These are phyloP conservation scores for Stegana nigrithorax DNA, from an alignment of 2,888 invertebrate genomes.

Conservation along the genomic window DNA sequence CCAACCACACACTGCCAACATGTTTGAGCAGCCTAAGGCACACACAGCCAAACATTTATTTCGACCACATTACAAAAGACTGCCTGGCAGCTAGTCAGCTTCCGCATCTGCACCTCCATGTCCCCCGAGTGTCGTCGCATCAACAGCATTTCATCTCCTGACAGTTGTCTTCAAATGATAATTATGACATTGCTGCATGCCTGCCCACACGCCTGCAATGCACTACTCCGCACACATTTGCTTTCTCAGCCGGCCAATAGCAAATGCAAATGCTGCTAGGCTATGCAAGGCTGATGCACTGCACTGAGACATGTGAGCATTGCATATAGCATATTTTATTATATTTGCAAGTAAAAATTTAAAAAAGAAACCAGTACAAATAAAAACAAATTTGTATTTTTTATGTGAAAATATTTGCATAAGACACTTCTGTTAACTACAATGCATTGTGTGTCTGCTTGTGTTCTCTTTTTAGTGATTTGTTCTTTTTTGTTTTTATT, in stretches of 20 bases:
- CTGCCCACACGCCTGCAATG: neutral
- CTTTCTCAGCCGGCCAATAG: too few relatives aligned
- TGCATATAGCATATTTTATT: too few relatives aligned
- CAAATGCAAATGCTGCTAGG: too few relatives aligned
- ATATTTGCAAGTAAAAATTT: too few relatives aligned
- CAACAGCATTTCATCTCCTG: neutral
- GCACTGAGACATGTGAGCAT: too few relatives aligned
- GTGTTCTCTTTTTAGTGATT: too few relatives aligned
- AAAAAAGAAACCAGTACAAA: too few relatives aligned
- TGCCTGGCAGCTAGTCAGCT: neutral
- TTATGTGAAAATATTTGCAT: neutral
- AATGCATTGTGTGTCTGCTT: neutral
- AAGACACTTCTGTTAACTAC: neutral
- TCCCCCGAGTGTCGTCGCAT: too few relatives aligned
- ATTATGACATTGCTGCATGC: neutral
- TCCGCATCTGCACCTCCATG: neutral
- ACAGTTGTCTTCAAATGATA: neutral
- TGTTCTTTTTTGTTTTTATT: too few relatives aligned
- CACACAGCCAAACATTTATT: neutral
- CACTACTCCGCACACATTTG: too few relatives aligned
- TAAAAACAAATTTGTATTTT: too few relatives aligned
- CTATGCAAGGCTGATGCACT: too few relatives aligned
- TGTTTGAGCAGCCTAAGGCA: neutral
- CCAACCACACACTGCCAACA: neutral
- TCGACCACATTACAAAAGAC: constrained; percentile 12